Percentiles rank a stretch among this genome's conserved stretches.
Evolutionary conservation across 2,888 invertebrate genomes (phyloP).

Genomic region (Pachymerium ferrugineum): DNA sequence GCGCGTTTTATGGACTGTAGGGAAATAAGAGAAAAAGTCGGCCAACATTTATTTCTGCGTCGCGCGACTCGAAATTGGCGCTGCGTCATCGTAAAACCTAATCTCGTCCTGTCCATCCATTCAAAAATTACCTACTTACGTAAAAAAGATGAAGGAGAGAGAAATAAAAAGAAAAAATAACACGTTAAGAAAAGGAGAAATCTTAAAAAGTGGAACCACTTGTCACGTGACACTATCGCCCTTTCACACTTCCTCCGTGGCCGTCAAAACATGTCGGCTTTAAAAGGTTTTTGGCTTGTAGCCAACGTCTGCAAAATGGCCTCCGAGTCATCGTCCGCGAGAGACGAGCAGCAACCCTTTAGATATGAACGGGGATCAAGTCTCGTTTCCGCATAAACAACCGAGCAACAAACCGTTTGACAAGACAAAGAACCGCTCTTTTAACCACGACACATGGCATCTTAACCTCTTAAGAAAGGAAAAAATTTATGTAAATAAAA

Average conservation of each 20-base stretch:
- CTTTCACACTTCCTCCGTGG: background rate
- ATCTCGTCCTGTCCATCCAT: background rate
- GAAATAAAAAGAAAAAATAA: background rate
- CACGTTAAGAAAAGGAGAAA: no score
- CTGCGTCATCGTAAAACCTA: background rate
- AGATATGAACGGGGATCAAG: background rate
- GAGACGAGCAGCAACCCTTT: background rate
- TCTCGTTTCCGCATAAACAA: background rate
- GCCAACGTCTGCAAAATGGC: background rate
- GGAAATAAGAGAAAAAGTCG: background rate
- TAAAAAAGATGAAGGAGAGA: no score
- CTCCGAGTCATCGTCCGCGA: background rate
- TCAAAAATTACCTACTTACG: background rate
- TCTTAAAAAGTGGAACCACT: no score
- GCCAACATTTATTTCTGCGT: background rate
- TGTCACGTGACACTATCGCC: background rate
- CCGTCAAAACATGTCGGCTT: constrained; percentile 2
- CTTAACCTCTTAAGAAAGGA: no score
- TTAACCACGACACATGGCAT: no score
- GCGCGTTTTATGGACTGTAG: constrained; percentile 5
- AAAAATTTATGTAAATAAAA: no score
- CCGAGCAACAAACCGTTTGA: no score
- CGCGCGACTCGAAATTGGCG: background rate
- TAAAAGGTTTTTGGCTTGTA: background rate
- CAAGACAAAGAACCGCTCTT: no score